Evolutionary conservation across 2,888 invertebrate species (phyloP).

Genomic region (Alloplasta piceator): DNA sequence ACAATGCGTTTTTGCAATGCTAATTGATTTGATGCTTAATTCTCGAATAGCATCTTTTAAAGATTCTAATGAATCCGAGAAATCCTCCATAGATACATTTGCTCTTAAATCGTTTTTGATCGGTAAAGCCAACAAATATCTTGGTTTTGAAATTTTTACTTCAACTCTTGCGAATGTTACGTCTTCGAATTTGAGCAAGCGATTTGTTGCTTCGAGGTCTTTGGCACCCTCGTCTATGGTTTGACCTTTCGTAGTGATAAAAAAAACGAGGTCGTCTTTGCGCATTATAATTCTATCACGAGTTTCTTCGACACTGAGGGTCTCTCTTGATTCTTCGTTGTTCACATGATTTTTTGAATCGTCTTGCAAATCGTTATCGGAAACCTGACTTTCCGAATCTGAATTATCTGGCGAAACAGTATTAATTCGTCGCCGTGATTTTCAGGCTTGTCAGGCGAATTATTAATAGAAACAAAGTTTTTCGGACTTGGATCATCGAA

Average conservation of each 20-base stretch:
- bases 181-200: not conserved
- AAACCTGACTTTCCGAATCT: too few relatives aligned
- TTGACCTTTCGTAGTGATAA: slow-evolving; percentile 3
- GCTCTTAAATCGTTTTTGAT: slow-evolving; percentile 26
- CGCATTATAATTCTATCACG: slow-evolving; percentile 36
- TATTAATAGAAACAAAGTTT: too few relatives aligned
- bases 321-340: too few relatives aligned
- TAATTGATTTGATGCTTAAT: too few relatives aligned
- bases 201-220: not conserved
- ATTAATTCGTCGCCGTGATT: too few relatives aligned
- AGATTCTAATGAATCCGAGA: slow-evolving; percentile 21
- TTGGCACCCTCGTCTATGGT: slow-evolving; percentile 14
- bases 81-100: slow-evolving; percentile 10
- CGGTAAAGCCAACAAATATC: slow-evolving; percentile 2
- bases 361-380: too few relatives aligned
- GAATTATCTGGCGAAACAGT: too few relatives aligned
- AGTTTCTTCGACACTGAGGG: slow-evolving; percentile 1
- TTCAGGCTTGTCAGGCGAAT: too few relatives aligned
- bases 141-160: not conserved
- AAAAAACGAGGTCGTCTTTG: slow-evolving; percentile 22
- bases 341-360: too few relatives aligned
- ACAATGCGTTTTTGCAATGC: not conserved
- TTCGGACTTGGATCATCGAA: too few relatives aligned
- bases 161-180: not conserved
- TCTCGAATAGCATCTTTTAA: too few relatives aligned